Conservation (phyloP, 92 coral and sea anemone species). For the Parazoanthus darwini region DNA sequence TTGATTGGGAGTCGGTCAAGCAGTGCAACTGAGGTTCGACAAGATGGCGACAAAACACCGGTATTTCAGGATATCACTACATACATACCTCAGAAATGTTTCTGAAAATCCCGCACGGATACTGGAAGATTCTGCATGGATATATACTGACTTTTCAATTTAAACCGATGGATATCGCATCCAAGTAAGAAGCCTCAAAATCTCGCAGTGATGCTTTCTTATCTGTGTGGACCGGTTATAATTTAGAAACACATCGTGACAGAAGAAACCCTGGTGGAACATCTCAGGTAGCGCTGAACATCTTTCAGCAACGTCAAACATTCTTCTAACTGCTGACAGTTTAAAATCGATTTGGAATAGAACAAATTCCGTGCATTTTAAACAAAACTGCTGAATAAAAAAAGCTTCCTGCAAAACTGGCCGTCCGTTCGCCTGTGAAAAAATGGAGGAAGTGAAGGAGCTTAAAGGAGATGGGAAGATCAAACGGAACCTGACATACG, state of each 20-base stretch:
- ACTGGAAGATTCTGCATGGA: too few species aligned
- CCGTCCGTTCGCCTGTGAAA: background rate
- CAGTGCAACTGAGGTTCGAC: background rate
- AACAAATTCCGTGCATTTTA: background rate
- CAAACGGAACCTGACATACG: too few species aligned
- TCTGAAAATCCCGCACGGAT: background rate
- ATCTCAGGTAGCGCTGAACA: background rate
- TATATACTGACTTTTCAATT: too few species aligned
- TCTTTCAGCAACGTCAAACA: background rate
- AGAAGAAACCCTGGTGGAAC: background rate
- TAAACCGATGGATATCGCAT: background rate
- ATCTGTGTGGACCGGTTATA: background rate
- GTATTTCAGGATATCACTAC: background rate
- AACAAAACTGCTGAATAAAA: background rate
- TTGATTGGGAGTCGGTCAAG: background rate
- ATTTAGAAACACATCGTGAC: background rate
- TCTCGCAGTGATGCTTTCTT: too few species aligned
- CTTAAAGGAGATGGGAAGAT: background rate
- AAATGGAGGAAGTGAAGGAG: background rate
- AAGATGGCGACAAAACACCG: background rate
- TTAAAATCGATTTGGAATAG: background rate
- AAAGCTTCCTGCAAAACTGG: background rate
- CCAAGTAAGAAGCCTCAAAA: background rate
- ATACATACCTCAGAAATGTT: background rate
- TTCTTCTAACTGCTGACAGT: background rate